Base-by-base conservation (phyloP, 2,888 invertebrate genomes). In the Bruchidius siliquastri region DNA sequence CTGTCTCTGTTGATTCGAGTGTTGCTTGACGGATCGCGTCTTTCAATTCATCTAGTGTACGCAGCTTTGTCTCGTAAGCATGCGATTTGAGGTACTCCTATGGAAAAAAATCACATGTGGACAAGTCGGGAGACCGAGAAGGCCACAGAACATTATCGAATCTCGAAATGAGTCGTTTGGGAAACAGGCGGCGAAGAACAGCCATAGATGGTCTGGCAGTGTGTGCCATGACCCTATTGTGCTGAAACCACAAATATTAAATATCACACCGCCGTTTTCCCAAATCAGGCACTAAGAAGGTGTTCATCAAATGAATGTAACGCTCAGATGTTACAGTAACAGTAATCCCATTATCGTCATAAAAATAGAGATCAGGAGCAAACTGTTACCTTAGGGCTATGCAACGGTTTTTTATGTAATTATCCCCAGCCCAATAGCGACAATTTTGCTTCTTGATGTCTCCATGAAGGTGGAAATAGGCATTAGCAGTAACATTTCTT, bases 311-410 rank as follows among this genome's bases (percentile, higher is more conserved):
- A 22, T 73, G 8, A 70, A 73, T 73, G 71, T 71, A 73, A 49
- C 66, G 71, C 67, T 73, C 68, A 71, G 73, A 71, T 68, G 71
- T 73, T 21, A 73, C 71, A 21, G 73, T 73, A 73, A 68, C 71
- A 22, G 73, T 71, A 18, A 73, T 68, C 71, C 74, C 70, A 72
- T 72, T 72, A 22, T 72, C 22, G 22, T 69, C 70, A 74, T 70
- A 72, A 70, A n/a, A 73, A 71, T 22, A 21, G 70, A 20, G 68
- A 70, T 0, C 71, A 70, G 10, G 3, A 67, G 3, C 21, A 67
- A n/a, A 67, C 67, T 67, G 67, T 67, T 67, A 67, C 67, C 67
- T 67, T 67, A 26, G 26, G 26, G 10, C 21, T n/a, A 67, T 20
- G 67, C 67, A 67, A 21, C 10, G 67, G 67, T 10, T 6, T 67